Percentiles rank a stretch among this genome's conserved stretches.
Conservation (phyloP, 2,797 vertebrate genomes). For the Heliangelus exortis region DNA sequence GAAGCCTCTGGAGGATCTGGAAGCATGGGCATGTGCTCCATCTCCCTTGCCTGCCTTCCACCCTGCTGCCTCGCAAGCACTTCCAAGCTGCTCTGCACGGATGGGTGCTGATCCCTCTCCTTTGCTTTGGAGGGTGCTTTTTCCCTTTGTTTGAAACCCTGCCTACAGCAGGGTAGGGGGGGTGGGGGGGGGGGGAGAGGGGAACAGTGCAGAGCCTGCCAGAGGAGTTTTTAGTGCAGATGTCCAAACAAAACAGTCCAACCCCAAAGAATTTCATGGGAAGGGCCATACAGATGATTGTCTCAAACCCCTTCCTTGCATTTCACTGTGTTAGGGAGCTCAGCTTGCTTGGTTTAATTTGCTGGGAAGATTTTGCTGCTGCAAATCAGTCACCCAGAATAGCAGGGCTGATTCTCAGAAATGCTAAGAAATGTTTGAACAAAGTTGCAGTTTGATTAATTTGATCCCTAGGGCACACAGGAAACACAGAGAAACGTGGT, state of each 20-base stretch:
- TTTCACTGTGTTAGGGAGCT: not conserved
- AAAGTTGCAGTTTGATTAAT: not conserved
- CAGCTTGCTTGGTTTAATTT: not conserved
- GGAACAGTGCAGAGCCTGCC: not conserved
- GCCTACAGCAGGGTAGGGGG: not conserved
- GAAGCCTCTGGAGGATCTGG: not conserved
- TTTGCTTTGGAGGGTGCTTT: not conserved
- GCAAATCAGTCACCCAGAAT: not conserved
- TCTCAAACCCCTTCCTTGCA: not conserved
- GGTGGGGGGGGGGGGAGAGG: too few species aligned
- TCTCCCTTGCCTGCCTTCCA: not conserved
- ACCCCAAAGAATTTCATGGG: not conserved
- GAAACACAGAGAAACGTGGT: not conserved
- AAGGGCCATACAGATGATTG: accelerated
- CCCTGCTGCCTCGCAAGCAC: not conserved
- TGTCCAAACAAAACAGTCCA: not conserved
- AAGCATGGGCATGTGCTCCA: not conserved
- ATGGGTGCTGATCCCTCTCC: not conserved
- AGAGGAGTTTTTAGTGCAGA: not conserved
- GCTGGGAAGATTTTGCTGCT: not conserved
- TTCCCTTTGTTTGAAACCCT: accelerated
- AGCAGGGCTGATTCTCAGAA: not conserved
- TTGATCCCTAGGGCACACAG: accelerated
- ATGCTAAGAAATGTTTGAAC: not conserved
- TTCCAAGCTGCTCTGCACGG: not conserved